A percentile compares a stretch with the other conserved stretches of the same genome.
These are phyloP conservation scores for Puma concolor DNA, from an alignment of 2,113 vertebrate species.

Conservation along the genomic window DNA sequence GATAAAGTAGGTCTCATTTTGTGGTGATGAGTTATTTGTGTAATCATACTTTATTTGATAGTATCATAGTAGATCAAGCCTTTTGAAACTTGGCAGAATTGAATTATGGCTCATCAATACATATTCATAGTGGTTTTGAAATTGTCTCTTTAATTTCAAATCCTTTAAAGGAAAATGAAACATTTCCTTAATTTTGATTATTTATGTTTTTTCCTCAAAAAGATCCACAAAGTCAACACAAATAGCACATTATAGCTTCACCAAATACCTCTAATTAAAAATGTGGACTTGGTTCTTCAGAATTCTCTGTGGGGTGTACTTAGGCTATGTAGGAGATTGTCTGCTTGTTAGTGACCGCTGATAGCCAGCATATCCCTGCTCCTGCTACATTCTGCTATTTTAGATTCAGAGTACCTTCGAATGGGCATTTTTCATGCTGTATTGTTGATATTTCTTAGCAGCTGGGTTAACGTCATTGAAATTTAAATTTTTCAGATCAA, in stretches of 20 bases:
- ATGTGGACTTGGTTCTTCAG: neutral
- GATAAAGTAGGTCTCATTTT: neutral
- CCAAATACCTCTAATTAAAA: neutral
- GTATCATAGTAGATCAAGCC: neutral
- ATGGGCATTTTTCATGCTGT: neutral
- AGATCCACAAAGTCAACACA: neutral
- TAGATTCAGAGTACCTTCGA: neutral
- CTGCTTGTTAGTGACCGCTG: neutral
- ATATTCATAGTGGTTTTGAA: slow-evolving; percentile 19
- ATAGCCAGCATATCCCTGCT: rapidly evolving
- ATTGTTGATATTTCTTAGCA: neutral
- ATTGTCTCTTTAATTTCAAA: slow-evolving; percentile 47
- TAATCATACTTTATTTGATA: slow-evolving; percentile 52
- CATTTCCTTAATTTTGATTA: slow-evolving; percentile 26
- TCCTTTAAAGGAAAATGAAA: slow-evolving; percentile 16
- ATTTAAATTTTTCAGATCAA: neutral
- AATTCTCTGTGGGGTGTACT: neutral
- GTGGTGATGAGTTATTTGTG: neutral
- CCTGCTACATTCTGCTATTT: neutral
- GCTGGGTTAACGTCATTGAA: neutral
- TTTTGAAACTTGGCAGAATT: neutral
- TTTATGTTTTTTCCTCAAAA: neutral
- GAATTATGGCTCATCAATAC: neutral
- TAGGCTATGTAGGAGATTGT: neutral
- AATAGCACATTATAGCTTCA: neutral